Conservation (phyloP, 2,888 invertebrate species). For the Cheilosia variabilis region DNA sequence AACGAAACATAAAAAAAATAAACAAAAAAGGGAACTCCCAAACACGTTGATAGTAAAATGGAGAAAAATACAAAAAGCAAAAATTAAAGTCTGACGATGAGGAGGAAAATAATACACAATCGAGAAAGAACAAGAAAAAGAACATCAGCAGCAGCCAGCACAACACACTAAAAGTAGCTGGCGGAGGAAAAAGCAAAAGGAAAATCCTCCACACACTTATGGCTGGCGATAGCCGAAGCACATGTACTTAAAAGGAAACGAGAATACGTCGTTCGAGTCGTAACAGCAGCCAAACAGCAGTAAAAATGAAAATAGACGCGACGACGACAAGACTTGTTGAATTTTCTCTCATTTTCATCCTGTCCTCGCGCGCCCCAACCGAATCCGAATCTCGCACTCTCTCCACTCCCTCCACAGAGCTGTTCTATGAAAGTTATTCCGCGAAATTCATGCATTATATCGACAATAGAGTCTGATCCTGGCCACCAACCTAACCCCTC, state of each 20-base stretch:
- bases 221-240: constrained; percentile 45
- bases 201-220: constrained; percentile 75
- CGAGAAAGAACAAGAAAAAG: constrained; percentile 58
- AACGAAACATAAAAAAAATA: constrained; percentile 51
- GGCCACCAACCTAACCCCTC: constrained; percentile 17
- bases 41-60: constrained; percentile 72
- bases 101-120: constrained; percentile 72
- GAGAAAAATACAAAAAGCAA: constrained; percentile 55
- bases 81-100: constrained; percentile 55
- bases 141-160: constrained; percentile 36
- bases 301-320: constrained; percentile 62
- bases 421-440: constrained; percentile 55
- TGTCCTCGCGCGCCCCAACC: constrained; percentile 3
- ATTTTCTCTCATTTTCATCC: constrained; percentile 43
- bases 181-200: constrained; percentile 58
- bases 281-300: constrained; percentile 51
- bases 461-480: constrained; percentile 65
- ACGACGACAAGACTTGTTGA: constrained; percentile 71
- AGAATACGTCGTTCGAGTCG: constrained; percentile 47
- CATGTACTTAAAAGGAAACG: constrained; percentile 70
- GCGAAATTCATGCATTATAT: constrained; percentile 71
- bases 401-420: not conserved
- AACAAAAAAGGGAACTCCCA: constrained; percentile 59
- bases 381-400: not conserved
- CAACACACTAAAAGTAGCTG: constrained; percentile 10